Conservation (phyloP, 2,113 vertebrate species). For the Amazona guildingii region DNA sequence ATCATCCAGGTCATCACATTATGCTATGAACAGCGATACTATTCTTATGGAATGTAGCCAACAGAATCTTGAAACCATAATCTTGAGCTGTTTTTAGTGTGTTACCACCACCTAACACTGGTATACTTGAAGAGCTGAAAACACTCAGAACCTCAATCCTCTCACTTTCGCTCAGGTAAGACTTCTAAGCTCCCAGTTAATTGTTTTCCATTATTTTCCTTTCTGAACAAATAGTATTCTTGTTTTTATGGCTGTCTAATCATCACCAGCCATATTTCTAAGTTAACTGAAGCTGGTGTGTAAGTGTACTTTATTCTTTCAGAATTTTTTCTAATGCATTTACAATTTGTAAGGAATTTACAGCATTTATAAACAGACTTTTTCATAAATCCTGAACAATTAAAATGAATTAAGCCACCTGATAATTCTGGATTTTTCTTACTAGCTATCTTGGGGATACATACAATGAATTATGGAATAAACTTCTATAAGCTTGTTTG, state of each 20-base stretch:
- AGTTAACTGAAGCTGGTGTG: not conserved
- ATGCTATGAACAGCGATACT: not conserved
- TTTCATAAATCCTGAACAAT: not conserved
- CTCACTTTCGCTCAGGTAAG: not conserved
- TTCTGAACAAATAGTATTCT: not conserved
- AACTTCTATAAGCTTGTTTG: not conserved
- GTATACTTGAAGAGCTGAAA: not conserved
- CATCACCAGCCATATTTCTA: not conserved
- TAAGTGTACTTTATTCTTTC: not conserved
- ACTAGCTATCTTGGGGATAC: not conserved
- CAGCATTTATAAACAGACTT: not conserved
- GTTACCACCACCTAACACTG: not conserved
- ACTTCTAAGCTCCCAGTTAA: not conserved
- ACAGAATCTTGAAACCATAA: not conserved
- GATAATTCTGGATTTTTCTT: not conserved
- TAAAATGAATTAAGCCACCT: not conserved
- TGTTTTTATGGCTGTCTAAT: not conserved
- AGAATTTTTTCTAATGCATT: not conserved
- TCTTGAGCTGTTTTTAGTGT: fast-evolving
- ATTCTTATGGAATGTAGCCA: not conserved
- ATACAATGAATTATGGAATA: not conserved
- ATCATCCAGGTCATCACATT: not conserved
- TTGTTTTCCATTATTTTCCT: not conserved
- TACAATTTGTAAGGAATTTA: not conserved
- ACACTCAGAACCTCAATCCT: not conserved